Evolutionary conservation across 2,113 vertebrate genomes (phyloP).

Genomic region (Paramormyrops kingsleyae): DNA sequence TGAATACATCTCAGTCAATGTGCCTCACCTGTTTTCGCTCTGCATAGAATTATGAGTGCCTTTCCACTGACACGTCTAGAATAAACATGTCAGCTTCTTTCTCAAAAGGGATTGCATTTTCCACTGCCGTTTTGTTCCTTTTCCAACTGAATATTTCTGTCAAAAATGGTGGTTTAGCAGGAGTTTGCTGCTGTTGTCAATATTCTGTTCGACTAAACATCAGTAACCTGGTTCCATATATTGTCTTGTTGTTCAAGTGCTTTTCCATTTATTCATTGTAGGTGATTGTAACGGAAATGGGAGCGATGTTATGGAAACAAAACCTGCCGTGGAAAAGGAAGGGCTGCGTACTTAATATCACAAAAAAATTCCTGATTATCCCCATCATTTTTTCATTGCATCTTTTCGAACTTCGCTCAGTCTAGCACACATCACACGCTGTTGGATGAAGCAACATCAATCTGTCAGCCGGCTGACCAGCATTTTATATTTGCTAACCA

Average conservation of each 20-base stretch:
- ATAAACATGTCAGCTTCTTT: background rate
- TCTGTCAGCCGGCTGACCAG: background rate
- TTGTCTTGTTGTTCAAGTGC: background rate
- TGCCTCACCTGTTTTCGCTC: slow-evolving; percentile 6
- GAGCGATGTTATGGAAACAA: background rate
- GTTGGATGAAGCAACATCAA: background rate
- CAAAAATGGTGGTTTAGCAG: background rate
- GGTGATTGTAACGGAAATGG: background rate
- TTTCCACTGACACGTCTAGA: background rate
- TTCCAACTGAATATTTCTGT: background rate
- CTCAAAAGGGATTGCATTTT: background rate
- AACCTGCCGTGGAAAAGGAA: background rate
- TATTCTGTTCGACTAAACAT: background rate
- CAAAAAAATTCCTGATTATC: background rate
- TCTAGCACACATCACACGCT: background rate
- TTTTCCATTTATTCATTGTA: background rate
- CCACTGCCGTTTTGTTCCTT: background rate
- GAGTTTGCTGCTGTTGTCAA: background rate
- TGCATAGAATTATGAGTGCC: background rate
- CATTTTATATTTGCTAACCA: background rate
- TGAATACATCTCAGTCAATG: slow-evolving; percentile 1
- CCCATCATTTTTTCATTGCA: background rate
- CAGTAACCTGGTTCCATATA: background rate
- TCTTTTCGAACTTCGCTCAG: background rate
- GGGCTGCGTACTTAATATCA: background rate